These are phyloP conservation scores for human DNA, from an alignment of 2,113 vertebrate genomes.

Conservation along the genomic window DNA sequence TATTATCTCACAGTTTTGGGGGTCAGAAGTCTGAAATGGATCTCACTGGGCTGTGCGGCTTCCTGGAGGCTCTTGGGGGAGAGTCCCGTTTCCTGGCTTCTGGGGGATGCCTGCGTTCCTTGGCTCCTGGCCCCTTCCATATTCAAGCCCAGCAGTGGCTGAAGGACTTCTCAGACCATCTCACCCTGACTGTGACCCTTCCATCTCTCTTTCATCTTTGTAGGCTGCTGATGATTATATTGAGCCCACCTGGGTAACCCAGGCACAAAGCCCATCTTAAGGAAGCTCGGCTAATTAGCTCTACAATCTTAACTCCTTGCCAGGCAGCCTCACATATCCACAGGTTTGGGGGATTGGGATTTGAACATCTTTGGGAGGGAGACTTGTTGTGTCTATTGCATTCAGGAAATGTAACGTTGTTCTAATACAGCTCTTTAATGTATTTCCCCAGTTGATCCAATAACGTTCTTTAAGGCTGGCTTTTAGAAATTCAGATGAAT, in stretches of 20 bases:
- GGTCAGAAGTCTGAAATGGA: not conserved
- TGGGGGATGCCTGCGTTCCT: not conserved
- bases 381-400: not conserved
- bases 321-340: not conserved
- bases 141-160: not conserved
- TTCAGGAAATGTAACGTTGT: not conserved
- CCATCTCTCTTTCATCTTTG: too few species aligned
- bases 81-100: not conserved
- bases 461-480: not conserved
- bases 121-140: fast-evolving
- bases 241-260: not conserved
- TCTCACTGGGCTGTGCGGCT: not conserved
- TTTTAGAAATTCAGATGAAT: not conserved
- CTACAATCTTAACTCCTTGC: not conserved
- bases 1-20: not conserved
- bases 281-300: not conserved
- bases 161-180: fast-evolving
- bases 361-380: not conserved
- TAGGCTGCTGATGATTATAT: not conserved
- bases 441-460: not conserved
- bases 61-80: not conserved
- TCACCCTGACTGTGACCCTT: not conserved
- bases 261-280: not conserved
- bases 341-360: not conserved
- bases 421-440: not conserved